A percentile compares a stretch with the other conserved stretches of the same genome.
Evolutionary conservation across 2,113 vertebrate genomes (phyloP).

Genomic region (human): DNA sequence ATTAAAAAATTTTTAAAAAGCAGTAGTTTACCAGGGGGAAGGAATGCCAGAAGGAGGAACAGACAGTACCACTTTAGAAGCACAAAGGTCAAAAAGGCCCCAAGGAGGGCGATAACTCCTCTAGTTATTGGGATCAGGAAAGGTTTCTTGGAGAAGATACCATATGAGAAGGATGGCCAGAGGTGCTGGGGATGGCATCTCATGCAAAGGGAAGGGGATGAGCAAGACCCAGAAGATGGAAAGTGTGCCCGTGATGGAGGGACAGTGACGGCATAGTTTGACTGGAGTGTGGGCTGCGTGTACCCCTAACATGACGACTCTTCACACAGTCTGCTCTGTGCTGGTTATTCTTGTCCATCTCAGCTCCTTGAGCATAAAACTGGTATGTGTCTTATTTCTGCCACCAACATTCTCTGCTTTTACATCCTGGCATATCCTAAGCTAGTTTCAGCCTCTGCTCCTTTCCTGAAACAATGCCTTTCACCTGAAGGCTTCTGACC

Average conservation of each 20-base stretch:
- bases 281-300: accelerated
- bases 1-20: background rate
- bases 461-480: background rate
- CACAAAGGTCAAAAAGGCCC: background rate
- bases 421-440: background rate
- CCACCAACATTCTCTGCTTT: background rate
- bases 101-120: background rate
- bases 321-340: background rate
- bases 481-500: background rate
- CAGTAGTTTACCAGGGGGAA: background rate
- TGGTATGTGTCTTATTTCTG: background rate
- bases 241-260: background rate
- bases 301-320: too few species aligned
- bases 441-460: background rate
- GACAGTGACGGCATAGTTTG: background rate
- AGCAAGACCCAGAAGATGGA: background rate
- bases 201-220: background rate
- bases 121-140: background rate
- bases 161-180: background rate
- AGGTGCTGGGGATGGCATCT: background rate
- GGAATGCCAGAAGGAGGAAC: background rate
- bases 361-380: background rate
- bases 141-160: background rate
- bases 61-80: background rate
- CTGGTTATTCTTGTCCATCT: background rate